These are phyloP conservation scores for Bryconaethiops microstoma DNA, from an alignment of 2,797 vertebrate genomes.

Conservation along the genomic window DNA sequence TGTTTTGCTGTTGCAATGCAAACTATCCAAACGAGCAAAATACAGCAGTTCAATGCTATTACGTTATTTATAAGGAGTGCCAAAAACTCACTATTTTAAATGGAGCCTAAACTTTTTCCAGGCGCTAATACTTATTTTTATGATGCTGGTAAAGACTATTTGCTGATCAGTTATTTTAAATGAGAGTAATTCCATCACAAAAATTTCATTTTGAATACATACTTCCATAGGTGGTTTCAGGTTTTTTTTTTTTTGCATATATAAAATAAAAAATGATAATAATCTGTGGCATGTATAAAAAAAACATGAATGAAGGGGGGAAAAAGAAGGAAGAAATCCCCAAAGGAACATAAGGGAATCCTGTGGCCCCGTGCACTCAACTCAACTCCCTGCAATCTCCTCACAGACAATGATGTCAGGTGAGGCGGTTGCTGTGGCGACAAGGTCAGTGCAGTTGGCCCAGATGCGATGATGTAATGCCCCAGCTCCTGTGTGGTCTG, in stretches of 20 bases:
- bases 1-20: neutral
- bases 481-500: constrained; percentile 46
- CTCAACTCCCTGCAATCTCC: constrained; percentile 42
- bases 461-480: constrained; percentile 60
- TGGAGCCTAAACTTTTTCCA: neutral
- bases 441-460: constrained; percentile 61
- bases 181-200: neutral
- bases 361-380: constrained; percentile 27
- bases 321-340: neutral
- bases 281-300: neutral
- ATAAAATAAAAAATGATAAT: too few species aligned
- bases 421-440: constrained; percentile 65
- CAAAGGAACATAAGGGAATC: constrained; percentile 25
- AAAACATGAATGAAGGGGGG: too few species aligned
- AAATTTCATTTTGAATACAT: neutral
- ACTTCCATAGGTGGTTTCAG: too few species aligned
- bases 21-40: neutral
- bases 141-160: neutral
- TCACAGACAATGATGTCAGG: constrained; percentile 64
- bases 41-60: neutral
- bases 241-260: too few species aligned
- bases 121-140: neutral
- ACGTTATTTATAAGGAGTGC: neutral
- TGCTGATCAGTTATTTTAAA: neutral
- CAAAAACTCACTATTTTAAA: neutral